Base-by-base conservation (phyloP, 2,797 vertebrate genomes). In the Protosalanx chinensis region DNA sequence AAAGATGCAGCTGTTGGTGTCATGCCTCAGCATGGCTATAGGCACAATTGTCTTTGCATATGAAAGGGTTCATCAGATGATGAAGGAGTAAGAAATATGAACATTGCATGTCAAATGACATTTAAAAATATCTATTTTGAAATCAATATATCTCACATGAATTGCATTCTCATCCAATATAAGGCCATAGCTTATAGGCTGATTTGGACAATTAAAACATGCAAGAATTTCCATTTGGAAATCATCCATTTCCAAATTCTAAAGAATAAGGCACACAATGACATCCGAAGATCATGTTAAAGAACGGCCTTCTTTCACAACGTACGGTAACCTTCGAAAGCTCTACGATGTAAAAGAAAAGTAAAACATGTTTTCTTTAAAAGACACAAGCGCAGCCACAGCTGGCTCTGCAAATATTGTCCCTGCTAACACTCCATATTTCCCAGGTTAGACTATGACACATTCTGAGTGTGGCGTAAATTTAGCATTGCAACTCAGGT, bases 401-500 rank as follows among this genome's bases (percentile, higher is more conserved):
- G 60, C 60, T 62, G 60, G 30, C 6, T 62, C 16, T 6, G 18
- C 27, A 32, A 8, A 62, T 8, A 33, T 62, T 29, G 60, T 16
- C 60, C 60, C 32, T 16, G 16, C 60, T 33, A 29, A 3, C 60
- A 18, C 30, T 32, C 60, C 60, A 35, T 35, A 35, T 62, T 35
- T 62, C 60, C 60, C 30, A 62, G 60, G 60, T 62, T 62, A 33
- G 15, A 33, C 29, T 15, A 62, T 35, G 29, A 62, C 60, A 62
- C 60, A 33, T 62, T n/a, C 29, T 32, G 5, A 7, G 15, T 30
- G 15, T 18, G 16, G 16, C 33, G 16, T 62, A 35, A 16, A 62
- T 62, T 15, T 62, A 33, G 60, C 29, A 12, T 61, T 29, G 13
- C 15, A 61, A 16, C 27, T 16, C 4, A 30, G 13, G 29, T 62